Base-by-base conservation (phyloP, 2,888 invertebrate genomes). In the Lasioglossum oenotherae region DNA sequence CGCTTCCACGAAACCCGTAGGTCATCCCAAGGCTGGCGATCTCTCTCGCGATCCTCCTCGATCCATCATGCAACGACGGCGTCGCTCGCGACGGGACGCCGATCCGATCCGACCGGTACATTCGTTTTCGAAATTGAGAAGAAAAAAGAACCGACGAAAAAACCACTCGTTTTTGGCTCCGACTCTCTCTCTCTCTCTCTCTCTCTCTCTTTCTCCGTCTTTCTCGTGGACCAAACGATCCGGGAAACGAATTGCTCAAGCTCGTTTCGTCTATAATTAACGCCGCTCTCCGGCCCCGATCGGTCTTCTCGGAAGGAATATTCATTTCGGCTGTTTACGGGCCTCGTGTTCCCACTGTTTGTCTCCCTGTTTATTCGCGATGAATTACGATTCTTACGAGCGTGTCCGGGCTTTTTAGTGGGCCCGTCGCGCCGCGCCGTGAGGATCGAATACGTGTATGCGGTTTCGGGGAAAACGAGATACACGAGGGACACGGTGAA, bases 61-160 rank as follows among this genome's bases (percentile, higher is more conserved):
- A 88, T 88, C 84, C 84, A 86, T 88, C 88, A 88, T 88, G 74
- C 49, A 82, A 82, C 85, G 88, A 88, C 81, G 64, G 64, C 64
- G 64, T 64, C 16, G 64, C 31, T 69, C 88, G 81, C 88, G 74
- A 74, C 88, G 88, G 88, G 88, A 85, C 31, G 46, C 81, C 74
- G 83, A 78, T 23, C 35, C 41, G 69, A 83, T 86, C 81, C 69
- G 78, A 31, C 64, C 64, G 64, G n/a, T 64, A 64, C 64, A 64
- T 64, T 31, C 64, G 64, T 64, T 64, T 64, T 64, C 64, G 64
- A 31, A 53, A 53, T 53, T n/a, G 6, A 23, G 53, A 53, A 53
- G 23, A 23, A 2, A 49, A 19, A 49, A 16, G 23, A 49, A 23
- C 19, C 23, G 8, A 2, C 8, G 23, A 53, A 23, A 8, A 10